Percentiles rank a stretch among this genome's conserved stretches.
Evolutionary conservation across 2,113 vertebrate species (phyloP).

Genomic region (Danio rerio): GRCz12tu NC_133184.1:33813001-33813500

Average conservation of each 20-base stretch:
- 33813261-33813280: constrained; percentile 51
- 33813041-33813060: neutral
- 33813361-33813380: constrained; percentile 24
- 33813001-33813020: too few relatives aligned
- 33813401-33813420: neutral
- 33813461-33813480: neutral
- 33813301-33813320: constrained; percentile 28
- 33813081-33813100: constrained; percentile 95
- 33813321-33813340: constrained; percentile 37
- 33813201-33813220: constrained; percentile 64
- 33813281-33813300: constrained; percentile 20
- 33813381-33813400: constrained; percentile 52
- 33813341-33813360: constrained; percentile 24
- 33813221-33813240: constrained; percentile 21
- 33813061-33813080: constrained; percentile 82
- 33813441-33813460: neutral
- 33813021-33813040: neutral
- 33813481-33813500: neutral
- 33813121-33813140: constrained; percentile 98
- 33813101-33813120: constrained; percentile 93
- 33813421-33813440: constrained; percentile 5
- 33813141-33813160: constrained; percentile 96
- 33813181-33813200: constrained; percentile 94
- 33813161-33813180: constrained; percentile 92
- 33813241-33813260: constrained; percentile 29